Conservation (phyloP, 2,888 invertebrate species). For the Eilema griseolum region DNA sequence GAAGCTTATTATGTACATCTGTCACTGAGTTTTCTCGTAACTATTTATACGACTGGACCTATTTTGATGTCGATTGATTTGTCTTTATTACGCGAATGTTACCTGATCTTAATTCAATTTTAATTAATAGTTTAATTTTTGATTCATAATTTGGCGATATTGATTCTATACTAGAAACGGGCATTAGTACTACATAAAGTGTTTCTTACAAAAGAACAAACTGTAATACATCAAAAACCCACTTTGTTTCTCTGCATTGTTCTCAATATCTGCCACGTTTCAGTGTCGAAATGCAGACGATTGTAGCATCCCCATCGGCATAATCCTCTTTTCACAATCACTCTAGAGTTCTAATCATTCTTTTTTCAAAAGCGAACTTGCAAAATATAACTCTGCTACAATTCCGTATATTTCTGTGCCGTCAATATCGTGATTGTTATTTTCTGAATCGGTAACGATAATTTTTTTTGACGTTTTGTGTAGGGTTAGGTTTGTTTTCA, state of each 20-base stretch:
- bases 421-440: neutral
- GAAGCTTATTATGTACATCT: neutral
- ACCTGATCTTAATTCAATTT: no score
- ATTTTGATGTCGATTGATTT: neutral
- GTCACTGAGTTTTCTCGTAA: neutral
- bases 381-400: conserved; percentile 27
- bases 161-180: neutral
- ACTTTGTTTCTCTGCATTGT: conserved; percentile 22
- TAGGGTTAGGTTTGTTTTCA: no score
- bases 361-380: conserved; percentile 38
- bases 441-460: no score
- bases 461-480: no score
- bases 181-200: neutral
- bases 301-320: conserved; percentile 39
- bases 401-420: conserved; percentile 17
- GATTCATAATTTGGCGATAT: neutral
- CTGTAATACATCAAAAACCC: conserved; percentile 16
- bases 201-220: neutral
- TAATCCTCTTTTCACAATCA: conserved; percentile 58
- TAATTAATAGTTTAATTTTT: neutral
- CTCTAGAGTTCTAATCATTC: conserved; percentile 40
- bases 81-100: no score
- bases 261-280: conserved; percentile 24
- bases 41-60: neutral
- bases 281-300: conserved; percentile 36